These are phyloP conservation scores for Lophius americanus DNA, from an alignment of 2,797 vertebrate species.

Conservation along the genomic window DNA sequence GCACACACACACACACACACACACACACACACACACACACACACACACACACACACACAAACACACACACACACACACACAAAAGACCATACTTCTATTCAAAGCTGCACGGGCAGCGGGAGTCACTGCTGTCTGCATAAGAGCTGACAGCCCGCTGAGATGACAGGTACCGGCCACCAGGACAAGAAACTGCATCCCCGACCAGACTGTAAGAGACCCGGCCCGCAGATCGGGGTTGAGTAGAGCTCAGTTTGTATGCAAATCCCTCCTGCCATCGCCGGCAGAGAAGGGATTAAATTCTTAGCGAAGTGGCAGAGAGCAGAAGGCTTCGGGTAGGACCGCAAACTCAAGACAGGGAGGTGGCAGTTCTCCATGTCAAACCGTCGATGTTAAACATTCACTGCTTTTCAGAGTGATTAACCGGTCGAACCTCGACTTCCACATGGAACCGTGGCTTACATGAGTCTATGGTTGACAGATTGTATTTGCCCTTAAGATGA, in stretches of 20 bases:
- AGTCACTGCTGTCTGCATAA: constrained; percentile 8
- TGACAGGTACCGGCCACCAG: constrained; percentile 78
- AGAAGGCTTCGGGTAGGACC: constrained; percentile 38
- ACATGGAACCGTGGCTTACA: constrained; percentile 4
- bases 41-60: too few relatives aligned
- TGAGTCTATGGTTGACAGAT: constrained; percentile 1
- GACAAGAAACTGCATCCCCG: constrained; percentile 89
- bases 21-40: too few relatives aligned
- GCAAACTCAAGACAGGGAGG: constrained; percentile 15
- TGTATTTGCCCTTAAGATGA: too few relatives aligned
- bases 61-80: too few relatives aligned
- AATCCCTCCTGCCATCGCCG: constrained; percentile 55
- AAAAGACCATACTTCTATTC: not conserved
- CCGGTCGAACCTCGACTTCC: constrained; percentile 9
- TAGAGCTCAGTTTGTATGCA: constrained; percentile 32
- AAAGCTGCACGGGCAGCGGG: not conserved
- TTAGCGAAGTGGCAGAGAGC: constrained; percentile 60
- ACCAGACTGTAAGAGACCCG: constrained; percentile 88
- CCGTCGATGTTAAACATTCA: not conserved
- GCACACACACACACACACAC: too few relatives aligned
- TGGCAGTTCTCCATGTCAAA: constrained; percentile 16
- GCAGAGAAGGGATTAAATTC: constrained; percentile 72
- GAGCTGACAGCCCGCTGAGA: constrained; percentile 41
- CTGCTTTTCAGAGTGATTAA: constrained; percentile 51
- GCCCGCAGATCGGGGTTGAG: constrained; percentile 30